Conservation (phyloP, 2,797 vertebrate species). For the Rhinoraja longicauda region DNA sequence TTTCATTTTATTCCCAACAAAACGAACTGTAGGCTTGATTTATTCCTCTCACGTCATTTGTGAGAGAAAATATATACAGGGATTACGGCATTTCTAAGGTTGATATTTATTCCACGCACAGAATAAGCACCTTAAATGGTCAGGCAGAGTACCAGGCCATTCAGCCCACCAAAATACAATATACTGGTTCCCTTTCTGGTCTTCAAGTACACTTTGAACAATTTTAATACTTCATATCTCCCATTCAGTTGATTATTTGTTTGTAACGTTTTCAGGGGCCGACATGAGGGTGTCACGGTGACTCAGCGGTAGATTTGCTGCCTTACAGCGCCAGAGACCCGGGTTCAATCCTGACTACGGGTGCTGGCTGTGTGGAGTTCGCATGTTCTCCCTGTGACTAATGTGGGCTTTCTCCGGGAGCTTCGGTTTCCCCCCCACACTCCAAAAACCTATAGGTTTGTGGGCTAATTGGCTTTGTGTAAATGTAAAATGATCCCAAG, state of each 20-base stretch:
- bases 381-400: too few relatives aligned
- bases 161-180: not conserved
- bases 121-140: not conserved
- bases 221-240: not conserved
- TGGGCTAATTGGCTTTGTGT: too few relatives aligned
- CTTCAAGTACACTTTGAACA: not conserved
- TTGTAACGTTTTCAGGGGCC: not conserved
- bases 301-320: too few relatives aligned
- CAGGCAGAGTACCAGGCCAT: not conserved
- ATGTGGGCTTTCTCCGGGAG: too few relatives aligned
- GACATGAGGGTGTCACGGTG: too few relatives aligned
- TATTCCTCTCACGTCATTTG: not conserved
- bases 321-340: too few relatives aligned
- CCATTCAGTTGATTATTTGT: not conserved
- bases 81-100: not conserved
- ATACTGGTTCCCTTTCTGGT: not conserved
- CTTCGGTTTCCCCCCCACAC: too few relatives aligned
- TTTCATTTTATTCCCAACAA: conserved; percentile 5
- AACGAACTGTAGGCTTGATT: not conserved
- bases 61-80: not conserved
- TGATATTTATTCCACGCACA: not conserved
- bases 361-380: too few relatives aligned
- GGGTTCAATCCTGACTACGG: too few relatives aligned
- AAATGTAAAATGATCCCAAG: too few relatives aligned
- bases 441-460: too few relatives aligned